These are phyloP conservation scores for Lycophotia porphyrea DNA, from an alignment of 2,888 invertebrate species.

Conservation along the genomic window DNA sequence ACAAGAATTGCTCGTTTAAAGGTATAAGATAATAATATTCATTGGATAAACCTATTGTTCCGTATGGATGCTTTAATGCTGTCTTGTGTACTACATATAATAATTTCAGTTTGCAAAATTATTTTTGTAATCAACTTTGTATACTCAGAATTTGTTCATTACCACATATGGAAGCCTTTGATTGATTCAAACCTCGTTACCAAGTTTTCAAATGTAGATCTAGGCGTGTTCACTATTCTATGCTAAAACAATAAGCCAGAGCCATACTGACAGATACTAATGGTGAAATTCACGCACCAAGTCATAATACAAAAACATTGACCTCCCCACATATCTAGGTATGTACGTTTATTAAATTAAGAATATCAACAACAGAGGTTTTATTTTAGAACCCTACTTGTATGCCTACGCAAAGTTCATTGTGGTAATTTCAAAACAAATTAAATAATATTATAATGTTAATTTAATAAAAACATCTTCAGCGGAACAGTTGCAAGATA, in stretches of 20 bases:
- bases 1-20: too few relatives aligned
- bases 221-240: neutral
- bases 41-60: neutral
- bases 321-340: neutral
- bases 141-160: too few relatives aligned
- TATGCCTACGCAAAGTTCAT: neutral
- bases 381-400: neutral
- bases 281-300: neutral
- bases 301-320: neutral
- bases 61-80: too few relatives aligned
- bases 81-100: neutral
- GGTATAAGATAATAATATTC: neutral
- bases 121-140: too few relatives aligned
- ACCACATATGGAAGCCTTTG: too few relatives aligned
- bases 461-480: neutral
- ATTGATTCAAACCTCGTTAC: neutral
- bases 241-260: slow-evolving; percentile 13
- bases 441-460: neutral
- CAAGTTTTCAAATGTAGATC: neutral
- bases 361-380: neutral
- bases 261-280: neutral
- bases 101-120: neutral
- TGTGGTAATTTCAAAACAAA: slow-evolving; percentile 7
- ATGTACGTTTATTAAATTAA: neutral
- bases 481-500: too few relatives aligned